Base-by-base conservation (phyloP, 2,888 invertebrate species). In the Heliothis peltigera region DNA sequence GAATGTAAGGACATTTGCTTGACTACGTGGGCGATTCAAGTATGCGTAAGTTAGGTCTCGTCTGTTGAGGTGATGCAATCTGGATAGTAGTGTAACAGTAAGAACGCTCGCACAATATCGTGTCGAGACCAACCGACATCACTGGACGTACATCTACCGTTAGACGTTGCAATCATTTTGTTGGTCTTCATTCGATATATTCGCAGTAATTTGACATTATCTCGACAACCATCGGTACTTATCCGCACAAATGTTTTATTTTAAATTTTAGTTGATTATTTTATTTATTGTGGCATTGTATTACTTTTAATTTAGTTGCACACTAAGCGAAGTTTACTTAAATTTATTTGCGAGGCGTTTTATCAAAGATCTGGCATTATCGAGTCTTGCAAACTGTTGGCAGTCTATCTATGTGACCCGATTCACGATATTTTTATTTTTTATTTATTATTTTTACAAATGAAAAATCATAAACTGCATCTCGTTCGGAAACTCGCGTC, bases 291-390 rank as follows among this genome's bases (percentile, higher is more conserved):
- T 86, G 83, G 83, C 84, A 84, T 85, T 84, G 82, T 90, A 85
- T 89, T 86, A 89, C 69, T 78, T 78, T 76, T 79, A 72, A 75
- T 87, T 88, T 86, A 83, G 79, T 83, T 86, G 79, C 82, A 86
- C 81, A 82, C 69, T 67, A 82, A 83, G 92, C 93, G 89, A 89
- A 89, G 91, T 89, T 93, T 93, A 94, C 93, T 93, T 94, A 94
- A 93, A 87, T 77, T 81, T 81, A 32, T 84, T 66, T 73, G 76
- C 72, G 80, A 78, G 79, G 75, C 80, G 22, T 65, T 74, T n/a
- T 74, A 64, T 65, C 66, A 69, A 76, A 82, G 85, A 84, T 84
- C 87, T 86, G 86, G 72, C 62, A 54, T 55, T 64, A 62, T 65
- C 65, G 82, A 80, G 83, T 81, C 75, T 78, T 66, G 71, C 77